phyloP scores from a whole-genome alignment of 2,113 vertebrate species.

The Tiliqua scincoides region DNA sequence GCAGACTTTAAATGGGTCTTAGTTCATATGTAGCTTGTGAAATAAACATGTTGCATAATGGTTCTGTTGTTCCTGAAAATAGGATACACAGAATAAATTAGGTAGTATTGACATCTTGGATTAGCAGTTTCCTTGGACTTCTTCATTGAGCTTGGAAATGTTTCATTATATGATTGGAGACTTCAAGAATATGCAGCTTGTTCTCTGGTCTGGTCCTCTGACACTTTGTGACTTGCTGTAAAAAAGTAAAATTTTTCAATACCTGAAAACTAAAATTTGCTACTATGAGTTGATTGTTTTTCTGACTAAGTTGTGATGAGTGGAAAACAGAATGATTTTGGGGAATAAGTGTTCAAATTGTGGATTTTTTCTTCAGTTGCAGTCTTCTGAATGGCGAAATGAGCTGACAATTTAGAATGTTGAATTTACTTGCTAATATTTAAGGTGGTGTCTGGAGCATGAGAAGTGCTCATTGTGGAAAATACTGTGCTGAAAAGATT shows the following conservation, averaged over 20 bases:
- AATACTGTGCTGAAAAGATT: not conserved
- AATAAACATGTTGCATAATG: not conserved
- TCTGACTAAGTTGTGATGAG: not conserved
- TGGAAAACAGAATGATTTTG: not conserved
- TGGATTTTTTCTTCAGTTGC: not conserved
- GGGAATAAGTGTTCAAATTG: not conserved
- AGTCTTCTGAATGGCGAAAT: not conserved
- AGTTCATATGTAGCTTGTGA: not conserved
- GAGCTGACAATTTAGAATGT: not conserved
- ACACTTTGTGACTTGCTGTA: too few species aligned
- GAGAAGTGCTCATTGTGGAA: too few species aligned
- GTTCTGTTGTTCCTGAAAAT: not conserved
- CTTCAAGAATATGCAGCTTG: not conserved
- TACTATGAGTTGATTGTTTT: not conserved
- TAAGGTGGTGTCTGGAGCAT: not conserved
- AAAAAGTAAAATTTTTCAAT: too few species aligned
- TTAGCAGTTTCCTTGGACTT: not conserved
- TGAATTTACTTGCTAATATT: not conserved
- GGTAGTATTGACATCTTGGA: not conserved
- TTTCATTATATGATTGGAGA: not conserved
- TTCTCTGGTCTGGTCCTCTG: not conserved
- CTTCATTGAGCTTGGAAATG: not conserved
- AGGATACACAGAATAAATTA: not conserved
- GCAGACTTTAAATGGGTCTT: not conserved
- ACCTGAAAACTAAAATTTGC: too few species aligned